Evolutionary conservation across 1,140 invertebrate species (phyloP), one percentile per base, ranked within the genome.

Genomic region (Pogonognathellus flavescens): DNA sequence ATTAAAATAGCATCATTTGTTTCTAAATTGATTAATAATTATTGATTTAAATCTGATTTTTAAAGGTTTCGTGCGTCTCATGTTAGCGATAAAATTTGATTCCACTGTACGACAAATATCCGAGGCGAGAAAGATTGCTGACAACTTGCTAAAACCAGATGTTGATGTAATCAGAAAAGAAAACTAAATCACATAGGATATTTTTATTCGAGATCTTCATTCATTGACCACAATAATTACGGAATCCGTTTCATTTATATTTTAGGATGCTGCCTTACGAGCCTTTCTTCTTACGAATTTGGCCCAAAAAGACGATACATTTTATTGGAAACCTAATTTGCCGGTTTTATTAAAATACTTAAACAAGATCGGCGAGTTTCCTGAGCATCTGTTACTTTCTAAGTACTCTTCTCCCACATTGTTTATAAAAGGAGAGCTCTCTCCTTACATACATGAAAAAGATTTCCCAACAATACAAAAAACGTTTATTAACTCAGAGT

Each of bases 211-310:
- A 80, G 55, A 25, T 22, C 1, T 62, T 0, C 41, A 57, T n/a
- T 41, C 8, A 70, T 70, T 0, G 18, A 80, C n/a, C 60, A 41
- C 66, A 83, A 60, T 49, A 72, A 11, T 70, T 53, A 52, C 66
- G 41, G 1, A 50, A 66, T 11, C 0, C 59, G 70, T 70, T 0
- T 53, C 18, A 76, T 25, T 13, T 22, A 50, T 80, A 62, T 72
- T 52, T 52, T 85, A 93, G 92, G 91, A 92, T 87, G 49, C 87
- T 53, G 84, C 86, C 6, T 88, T 92, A 66, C 91, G 94, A 16
- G 91, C 95, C 89, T 97, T 96, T 90, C 90, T 97, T 31, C 90
- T 96, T 18, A 96, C 94, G n/a, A 97, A 97, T 89, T 90, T 97
- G 11, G 91, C 93, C 14, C 93, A 94, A 90, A 92, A 92, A 25